Base-by-base conservation (phyloP, 2,113 vertebrate genomes). In the Chelonoidis abingdonii region DNA sequence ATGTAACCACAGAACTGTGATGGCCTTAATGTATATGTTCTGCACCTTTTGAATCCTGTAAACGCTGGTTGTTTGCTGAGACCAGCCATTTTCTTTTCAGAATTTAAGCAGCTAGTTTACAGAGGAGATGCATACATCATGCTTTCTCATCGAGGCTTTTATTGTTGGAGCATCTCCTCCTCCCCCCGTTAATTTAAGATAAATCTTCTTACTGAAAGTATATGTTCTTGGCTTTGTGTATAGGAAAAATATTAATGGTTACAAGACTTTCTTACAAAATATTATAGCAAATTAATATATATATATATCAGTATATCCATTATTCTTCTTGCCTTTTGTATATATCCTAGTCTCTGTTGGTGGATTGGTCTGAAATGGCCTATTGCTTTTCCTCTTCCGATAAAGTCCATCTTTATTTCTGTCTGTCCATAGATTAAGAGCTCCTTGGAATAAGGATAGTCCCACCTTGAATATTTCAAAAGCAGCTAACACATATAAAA, bases 131-230 rank as follows among this genome's bases (percentile, higher is more conserved):
- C 8, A 47, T 16, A 83, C 24, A 76, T 14, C 38, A 27, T 27
- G 24, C 75, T 44, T 11, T 76, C 41, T 44, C 38, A 25, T 21
- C 27, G 24, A 44, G 24, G 11, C 22, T 27, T 76, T 76, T 76
- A 27, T 47, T 47, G 10, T 27, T 44, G 24, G 22, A 76, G 22
- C 41, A 76, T 76, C 11, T 13, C 35, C 31, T 44, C 75, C 22
- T 53, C 19, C 52, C 6, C 52, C 52, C 52, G 1, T 27, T 1
- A 47, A 89, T 84, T 56, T 29, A 54, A 10, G 0, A 57, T 52
- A 24, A 78, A 44, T 79, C 85, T 95, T 92, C 44, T 65, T 2
- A 29, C 2, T 62, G 62, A 65, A 80, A 89, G 76, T 65, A 76
- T 11, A 29, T 1, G 52, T 12, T 65, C 1, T 47, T 57, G 56